Conservation (phyloP, 2,888 invertebrate genomes). For the Brachyptera putata region DNA sequence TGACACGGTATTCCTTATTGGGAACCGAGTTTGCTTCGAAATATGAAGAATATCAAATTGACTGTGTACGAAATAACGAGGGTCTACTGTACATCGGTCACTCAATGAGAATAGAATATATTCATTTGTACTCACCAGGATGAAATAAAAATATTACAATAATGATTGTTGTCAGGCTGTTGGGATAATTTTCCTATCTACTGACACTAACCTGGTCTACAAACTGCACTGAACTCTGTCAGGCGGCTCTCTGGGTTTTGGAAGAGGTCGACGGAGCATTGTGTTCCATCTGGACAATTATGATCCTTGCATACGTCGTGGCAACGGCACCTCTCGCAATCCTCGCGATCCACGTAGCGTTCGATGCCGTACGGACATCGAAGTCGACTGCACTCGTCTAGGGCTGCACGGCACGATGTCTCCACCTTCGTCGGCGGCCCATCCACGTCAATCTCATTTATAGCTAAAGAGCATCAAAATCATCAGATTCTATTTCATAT, state of each 20-base stretch:
- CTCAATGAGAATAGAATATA: too few relatives aligned
- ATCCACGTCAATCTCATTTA: conserved; percentile 45
- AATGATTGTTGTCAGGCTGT: too few relatives aligned
- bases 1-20: too few relatives aligned
- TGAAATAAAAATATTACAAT: too few relatives aligned
- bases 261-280: conserved; percentile 64
- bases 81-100: too few relatives aligned
- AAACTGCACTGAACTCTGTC: conserved; percentile 55
- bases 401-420: conserved; percentile 52
- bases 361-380: conserved; percentile 70
- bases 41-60: too few relatives aligned
- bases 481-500: neutral
- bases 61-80: too few relatives aligned
- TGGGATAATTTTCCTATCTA: too few relatives aligned
- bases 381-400: conserved; percentile 57
- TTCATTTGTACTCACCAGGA: too few relatives aligned
- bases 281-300: conserved; percentile 58
- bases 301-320: conserved; percentile 64
- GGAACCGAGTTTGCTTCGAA: too few relatives aligned
- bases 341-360: conserved; percentile 54
- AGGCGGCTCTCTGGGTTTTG: conserved; percentile 40
- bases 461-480: neutral
- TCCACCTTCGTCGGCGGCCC: conserved; percentile 26
- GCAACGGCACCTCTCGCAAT: conserved; percentile 70
- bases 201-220: conserved; percentile 57